Evolutionary conservation across 2,113 vertebrate species (phyloP).

Genomic region (Pristiophorus japonicus): DNA sequence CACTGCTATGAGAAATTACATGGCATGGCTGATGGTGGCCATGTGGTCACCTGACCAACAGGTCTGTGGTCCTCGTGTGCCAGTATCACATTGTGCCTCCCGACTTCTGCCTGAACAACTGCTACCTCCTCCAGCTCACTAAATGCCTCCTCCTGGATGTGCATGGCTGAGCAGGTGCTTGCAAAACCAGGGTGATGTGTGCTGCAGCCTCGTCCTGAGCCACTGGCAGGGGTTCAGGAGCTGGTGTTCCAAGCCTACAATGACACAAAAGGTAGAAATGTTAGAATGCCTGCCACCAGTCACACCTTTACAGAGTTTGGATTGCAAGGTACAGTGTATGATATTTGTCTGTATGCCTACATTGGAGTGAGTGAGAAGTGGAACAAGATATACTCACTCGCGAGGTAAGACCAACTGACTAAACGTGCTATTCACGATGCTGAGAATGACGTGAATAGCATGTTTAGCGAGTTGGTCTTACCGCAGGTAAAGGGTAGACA

Average conservation of each 20-base stretch:
- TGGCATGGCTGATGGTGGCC: background rate
- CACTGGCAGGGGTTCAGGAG: background rate
- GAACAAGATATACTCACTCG: background rate
- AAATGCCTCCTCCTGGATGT: background rate
- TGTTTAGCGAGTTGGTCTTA: no score
- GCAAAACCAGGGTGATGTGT: background rate
- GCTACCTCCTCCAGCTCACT: background rate
- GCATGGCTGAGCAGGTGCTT: background rate
- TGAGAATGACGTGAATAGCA: no score
- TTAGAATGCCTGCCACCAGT: background rate
- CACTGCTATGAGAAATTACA: background rate
- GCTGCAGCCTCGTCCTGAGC: background rate
- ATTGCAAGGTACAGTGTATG: background rate
- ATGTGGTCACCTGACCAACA: background rate
- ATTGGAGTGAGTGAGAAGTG: background rate
- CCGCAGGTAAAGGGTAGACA: no score
- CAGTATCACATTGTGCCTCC: background rate
- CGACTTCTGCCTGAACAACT: background rate
- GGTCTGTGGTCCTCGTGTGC: background rate
- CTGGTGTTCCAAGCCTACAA: background rate
- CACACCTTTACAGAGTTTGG: background rate
- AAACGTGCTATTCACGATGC: no score
- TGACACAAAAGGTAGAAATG: background rate
- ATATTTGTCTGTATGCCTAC: background rate
- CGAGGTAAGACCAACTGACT: no score